phyloP scores from a whole-genome alignment of 2,797 vertebrate species.

The Clarias platycephalus region DNA sequence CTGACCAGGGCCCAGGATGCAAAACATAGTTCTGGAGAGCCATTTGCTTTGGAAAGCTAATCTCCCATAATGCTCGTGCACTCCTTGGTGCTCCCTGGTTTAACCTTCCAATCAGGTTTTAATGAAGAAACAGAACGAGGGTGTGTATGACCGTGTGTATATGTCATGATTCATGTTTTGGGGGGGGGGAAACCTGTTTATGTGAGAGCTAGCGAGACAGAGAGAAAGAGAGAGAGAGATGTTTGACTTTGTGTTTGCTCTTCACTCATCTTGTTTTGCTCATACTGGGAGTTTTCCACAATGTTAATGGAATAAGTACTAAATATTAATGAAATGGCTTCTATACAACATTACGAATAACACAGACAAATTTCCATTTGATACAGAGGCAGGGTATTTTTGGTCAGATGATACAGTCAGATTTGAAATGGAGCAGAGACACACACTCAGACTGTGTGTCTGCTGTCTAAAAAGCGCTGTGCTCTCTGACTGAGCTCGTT shows the following conservation, averaged over 20 bases:
- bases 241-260: neutral
- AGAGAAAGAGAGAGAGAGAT: neutral
- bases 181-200: neutral
- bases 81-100: conserved; percentile 40
- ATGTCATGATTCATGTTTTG: conserved; percentile 9
- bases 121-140: conserved; percentile 43
- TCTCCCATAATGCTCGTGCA: conserved; percentile 46
- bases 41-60: conserved; percentile 58
- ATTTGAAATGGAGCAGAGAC: neutral
- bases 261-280: neutral
- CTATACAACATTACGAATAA: neutral
- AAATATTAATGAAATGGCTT: neutral
- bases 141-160: conserved; percentile 44
- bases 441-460: neutral
- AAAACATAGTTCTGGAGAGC: conserved; percentile 58
- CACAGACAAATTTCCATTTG: neutral
- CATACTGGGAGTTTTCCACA: neutral
- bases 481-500: conserved; percentile 16
- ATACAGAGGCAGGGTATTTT: neutral
- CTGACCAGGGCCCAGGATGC: conserved; percentile 57
- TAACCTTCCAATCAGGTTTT: conserved; percentile 52
- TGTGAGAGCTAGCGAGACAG: neutral
- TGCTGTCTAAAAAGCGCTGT: conserved; percentile 1
- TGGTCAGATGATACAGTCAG: neutral
- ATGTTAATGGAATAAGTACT: neutral